Percentiles rank a stretch among this genome's conserved stretches.
phyloP scores from a whole-genome alignment of 2,888 invertebrate species.

The Ophion ventricosus region DNA sequence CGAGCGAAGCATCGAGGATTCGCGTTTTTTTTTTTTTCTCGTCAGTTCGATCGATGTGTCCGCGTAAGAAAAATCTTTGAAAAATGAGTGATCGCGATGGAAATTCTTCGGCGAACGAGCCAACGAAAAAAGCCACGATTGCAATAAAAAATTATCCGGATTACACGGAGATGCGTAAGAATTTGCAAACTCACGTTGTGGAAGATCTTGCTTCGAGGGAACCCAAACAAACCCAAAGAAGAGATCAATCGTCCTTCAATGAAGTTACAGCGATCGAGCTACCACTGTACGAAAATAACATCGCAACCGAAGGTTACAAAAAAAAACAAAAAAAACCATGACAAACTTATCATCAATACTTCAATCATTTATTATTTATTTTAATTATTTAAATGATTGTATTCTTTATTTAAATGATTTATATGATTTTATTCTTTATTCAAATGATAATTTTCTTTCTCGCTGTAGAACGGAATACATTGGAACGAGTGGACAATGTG shows the following conservation, averaged over 20 bases:
- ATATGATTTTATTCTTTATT: background rate
- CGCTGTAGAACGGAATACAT: background rate
- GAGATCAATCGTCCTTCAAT: background rate
- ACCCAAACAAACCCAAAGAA: background rate
- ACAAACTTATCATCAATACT: background rate
- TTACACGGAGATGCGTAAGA: background rate
- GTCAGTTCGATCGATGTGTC: background rate
- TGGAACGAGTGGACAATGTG: background rate
- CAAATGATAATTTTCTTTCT: background rate
- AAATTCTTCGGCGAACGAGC: background rate
- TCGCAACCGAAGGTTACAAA: slow-evolving; percentile 15
- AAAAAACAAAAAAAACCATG: background rate
- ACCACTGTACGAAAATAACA: background rate
- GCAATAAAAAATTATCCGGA: slow-evolving; percentile 7
- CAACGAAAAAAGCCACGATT: background rate
- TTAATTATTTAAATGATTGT: too few relatives aligned
- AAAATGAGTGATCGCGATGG: slow-evolving; percentile 6
- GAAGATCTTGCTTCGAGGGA: background rate
- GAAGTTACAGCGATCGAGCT: background rate
- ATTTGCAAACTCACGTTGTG: background rate
- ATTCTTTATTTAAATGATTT: background rate
- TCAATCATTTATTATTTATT: too few relatives aligned
- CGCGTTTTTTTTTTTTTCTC: background rate
- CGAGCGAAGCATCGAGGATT: background rate
- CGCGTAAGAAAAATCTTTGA: background rate